phyloP scores from a whole-genome alignment of 2,113 vertebrate species.

The Amblyopsis rosae region DNA sequence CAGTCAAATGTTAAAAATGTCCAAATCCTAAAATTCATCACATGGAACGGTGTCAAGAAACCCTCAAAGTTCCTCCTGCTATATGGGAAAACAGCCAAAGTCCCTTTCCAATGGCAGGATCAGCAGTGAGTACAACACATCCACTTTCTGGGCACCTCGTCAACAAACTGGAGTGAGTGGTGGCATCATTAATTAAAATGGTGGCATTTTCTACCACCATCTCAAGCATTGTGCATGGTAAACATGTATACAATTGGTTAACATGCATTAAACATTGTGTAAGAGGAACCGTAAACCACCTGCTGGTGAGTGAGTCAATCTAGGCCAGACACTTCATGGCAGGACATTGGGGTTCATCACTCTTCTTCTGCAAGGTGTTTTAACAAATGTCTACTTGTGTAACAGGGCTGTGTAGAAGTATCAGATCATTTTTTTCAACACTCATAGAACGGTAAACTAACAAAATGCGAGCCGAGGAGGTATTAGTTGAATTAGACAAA shows the following conservation, averaged over 20 bases:
- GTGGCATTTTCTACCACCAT: conserved; percentile 35
- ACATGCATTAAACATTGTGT: conserved; percentile 18
- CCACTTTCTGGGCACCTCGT: conserved; percentile 45
- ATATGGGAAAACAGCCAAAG: conserved; percentile 24
- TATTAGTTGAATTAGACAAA: too few species aligned
- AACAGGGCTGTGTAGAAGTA: too few species aligned
- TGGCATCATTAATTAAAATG: conserved; percentile 57
- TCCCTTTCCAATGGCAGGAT: conserved; percentile 24
- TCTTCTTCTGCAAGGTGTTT: background rate
- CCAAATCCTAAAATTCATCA: background rate
- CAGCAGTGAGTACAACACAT: conserved; percentile 45
- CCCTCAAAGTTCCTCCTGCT: conserved; percentile 2
- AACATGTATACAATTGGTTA: background rate
- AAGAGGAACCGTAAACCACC: conserved; percentile 6
- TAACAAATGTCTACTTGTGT: conserved; percentile 1
- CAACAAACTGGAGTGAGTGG: conserved; percentile 40
- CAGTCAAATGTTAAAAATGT: conserved; percentile 22
- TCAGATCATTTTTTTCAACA: too few species aligned
- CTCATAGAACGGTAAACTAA: too few species aligned
- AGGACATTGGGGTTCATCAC: background rate
- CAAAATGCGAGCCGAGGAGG: too few species aligned
- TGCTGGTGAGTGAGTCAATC: conserved; percentile 1
- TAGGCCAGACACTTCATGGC: conserved; percentile 8
- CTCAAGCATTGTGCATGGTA: conserved; percentile 6
- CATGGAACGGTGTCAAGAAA: background rate